phyloP scores from a whole-genome alignment of 2,888 invertebrate species.

The Cosmia pyralina region DNA sequence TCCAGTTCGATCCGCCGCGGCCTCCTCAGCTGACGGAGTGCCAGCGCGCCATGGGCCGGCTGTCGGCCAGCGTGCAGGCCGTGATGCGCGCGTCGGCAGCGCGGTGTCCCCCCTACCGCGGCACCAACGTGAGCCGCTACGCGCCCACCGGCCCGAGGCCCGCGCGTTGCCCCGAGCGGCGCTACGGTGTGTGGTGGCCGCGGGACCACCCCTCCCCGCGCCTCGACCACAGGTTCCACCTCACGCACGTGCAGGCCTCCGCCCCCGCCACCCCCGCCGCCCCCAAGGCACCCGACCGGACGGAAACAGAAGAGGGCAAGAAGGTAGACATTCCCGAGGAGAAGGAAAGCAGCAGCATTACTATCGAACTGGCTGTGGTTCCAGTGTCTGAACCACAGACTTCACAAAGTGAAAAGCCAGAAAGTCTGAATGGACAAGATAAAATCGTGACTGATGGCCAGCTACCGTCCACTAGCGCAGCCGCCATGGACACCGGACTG shows the following conservation, averaged over 20 bases:
- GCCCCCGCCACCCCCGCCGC: slow-evolving; percentile 33
- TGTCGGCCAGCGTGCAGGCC: slow-evolving; percentile 83
- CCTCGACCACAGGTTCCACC: slow-evolving; percentile 75
- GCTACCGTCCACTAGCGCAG: slow-evolving; percentile 80
- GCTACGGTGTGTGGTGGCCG: slow-evolving; percentile 84
- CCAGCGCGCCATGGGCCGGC: slow-evolving; percentile 81
- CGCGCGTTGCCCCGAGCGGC: slow-evolving; percentile 78
- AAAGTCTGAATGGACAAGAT: slow-evolving; percentile 68
- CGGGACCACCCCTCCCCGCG: slow-evolving; percentile 78
- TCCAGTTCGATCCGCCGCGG: slow-evolving; percentile 85
- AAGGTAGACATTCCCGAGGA: slow-evolving; percentile 60
- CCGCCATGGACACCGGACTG: slow-evolving; percentile 76
- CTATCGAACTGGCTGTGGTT: slow-evolving; percentile 56
- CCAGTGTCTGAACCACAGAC: slow-evolving; percentile 63
- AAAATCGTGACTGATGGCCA: slow-evolving; percentile 75
- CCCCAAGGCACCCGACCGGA: slow-evolving; percentile 59
- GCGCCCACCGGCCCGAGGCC: slow-evolving; percentile 84
- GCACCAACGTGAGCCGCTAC: slow-evolving; percentile 84
- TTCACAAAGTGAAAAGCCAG: slow-evolving; percentile 65
- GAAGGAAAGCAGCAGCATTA: slow-evolving; percentile 61
- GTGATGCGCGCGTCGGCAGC: slow-evolving; percentile 81
- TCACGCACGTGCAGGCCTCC: slow-evolving; percentile 65
- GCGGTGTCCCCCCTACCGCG: slow-evolving; percentile 83
- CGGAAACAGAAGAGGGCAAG: slow-evolving; percentile 66
- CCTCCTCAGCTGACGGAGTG: slow-evolving; percentile 80